phyloP scores from a whole-genome alignment of 2,113 vertebrate species.

The Calonectris borealis region DNA sequence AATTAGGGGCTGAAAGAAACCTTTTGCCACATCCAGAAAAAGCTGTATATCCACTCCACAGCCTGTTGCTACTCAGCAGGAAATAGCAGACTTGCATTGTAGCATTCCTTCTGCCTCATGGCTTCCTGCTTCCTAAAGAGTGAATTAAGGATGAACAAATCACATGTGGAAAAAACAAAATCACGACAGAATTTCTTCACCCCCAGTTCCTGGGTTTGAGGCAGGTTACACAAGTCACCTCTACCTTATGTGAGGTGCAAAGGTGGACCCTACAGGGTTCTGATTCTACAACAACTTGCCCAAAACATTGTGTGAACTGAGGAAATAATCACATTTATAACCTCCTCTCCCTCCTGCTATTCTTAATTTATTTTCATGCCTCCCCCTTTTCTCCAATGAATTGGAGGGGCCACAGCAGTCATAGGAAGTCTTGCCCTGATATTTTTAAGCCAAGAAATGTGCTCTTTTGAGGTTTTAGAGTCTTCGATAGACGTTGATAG shows the following conservation, averaged over 20 bases:
- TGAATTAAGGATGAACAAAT: background rate
- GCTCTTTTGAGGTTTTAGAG: background rate
- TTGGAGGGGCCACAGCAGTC: background rate
- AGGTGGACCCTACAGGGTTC: background rate
- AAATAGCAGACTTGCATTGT: background rate
- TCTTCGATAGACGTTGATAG: background rate
- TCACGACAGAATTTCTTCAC: background rate
- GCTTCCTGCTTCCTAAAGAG: background rate
- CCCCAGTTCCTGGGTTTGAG: background rate
- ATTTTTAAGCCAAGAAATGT: background rate
- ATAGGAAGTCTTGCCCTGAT: background rate
- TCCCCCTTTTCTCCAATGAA: background rate
- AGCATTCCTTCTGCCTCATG: background rate
- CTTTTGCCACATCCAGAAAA: conserved; percentile 63
- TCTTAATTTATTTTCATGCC: background rate
- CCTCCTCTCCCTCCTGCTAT: background rate
- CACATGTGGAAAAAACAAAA: rapidly evolving
- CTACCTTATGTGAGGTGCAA: background rate
- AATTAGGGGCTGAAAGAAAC: conserved; percentile 73
- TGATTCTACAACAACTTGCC: background rate
- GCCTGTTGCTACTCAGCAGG: conserved; percentile 32
- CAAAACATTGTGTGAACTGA: background rate
- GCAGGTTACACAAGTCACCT: background rate
- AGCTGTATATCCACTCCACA: background rate
- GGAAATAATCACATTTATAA: background rate